Conservation (phyloP, 2,797 vertebrate species). For the Poeciliopsis gracilis region DNA sequence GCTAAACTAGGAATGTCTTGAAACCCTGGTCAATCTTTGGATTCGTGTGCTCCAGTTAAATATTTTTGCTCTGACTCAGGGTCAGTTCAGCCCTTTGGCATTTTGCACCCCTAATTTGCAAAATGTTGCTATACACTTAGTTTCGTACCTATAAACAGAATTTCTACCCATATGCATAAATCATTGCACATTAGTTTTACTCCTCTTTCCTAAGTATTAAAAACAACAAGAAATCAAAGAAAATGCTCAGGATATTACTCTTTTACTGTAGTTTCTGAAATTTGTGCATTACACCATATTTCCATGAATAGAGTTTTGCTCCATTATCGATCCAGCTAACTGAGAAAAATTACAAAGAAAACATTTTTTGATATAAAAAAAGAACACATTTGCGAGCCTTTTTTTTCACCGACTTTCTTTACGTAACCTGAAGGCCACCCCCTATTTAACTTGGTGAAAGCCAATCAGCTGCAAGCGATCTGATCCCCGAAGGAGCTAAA, state of each 20-base stretch:
- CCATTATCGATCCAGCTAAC: not conserved
- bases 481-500: not conserved
- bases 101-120: not conserved
- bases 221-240: not conserved
- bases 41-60: not conserved
- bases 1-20: not conserved
- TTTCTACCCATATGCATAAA: not conserved
- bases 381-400: not conserved
- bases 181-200: not conserved
- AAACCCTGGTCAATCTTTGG: not conserved
- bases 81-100: not conserved
- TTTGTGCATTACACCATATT: not conserved
- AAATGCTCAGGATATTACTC: not conserved
- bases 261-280: not conserved
- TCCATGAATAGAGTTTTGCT: not conserved
- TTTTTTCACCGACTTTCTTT: not conserved
- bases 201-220: not conserved
- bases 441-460: not conserved
- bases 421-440: not conserved
- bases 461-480: constrained; percentile 21
- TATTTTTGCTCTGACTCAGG: not conserved
- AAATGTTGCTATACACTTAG: not conserved
- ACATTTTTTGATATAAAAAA: not conserved
- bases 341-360: not conserved
- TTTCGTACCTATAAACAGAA: not conserved